phyloP scores from a whole-genome alignment of 2,113 vertebrate genomes.

The Melanostigma gelatinosum region DNA sequence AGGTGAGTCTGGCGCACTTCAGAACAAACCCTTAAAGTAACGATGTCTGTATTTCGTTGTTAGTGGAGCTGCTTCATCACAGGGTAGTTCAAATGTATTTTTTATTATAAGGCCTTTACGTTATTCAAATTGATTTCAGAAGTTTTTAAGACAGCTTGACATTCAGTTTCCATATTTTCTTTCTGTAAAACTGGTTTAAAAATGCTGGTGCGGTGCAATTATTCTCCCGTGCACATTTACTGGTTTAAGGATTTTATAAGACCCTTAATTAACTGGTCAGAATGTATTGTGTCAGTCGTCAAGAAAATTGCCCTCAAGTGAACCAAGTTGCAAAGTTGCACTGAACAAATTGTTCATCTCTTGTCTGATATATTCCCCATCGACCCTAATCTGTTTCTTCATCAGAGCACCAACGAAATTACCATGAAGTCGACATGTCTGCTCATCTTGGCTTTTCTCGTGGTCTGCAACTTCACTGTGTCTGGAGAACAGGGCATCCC shows the following conservation, averaged over 20 bases:
- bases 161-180: background rate
- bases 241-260: background rate
- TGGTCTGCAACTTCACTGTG: slow-evolving; percentile 75
- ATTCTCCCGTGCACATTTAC: background rate
- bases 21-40: background rate
- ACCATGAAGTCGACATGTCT: slow-evolving; percentile 84
- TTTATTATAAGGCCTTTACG: background rate
- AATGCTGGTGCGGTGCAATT: background rate
- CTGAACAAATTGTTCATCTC: background rate
- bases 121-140: background rate
- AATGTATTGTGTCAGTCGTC: background rate
- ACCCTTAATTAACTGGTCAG: background rate
- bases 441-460: slow-evolving; percentile 81
- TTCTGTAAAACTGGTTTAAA: background rate
- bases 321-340: background rate
- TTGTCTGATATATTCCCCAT: background rate
- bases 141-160: background rate
- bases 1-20: slow-evolving; percentile 60
- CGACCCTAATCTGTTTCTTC: slow-evolving; percentile 15
- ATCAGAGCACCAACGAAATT: slow-evolving; percentile 62
- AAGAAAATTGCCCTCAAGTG: background rate
- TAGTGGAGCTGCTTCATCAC: background rate
- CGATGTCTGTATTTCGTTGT: background rate
- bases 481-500: slow-evolving; percentile 71
- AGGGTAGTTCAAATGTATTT: background rate